phyloP scores from a whole-genome alignment of 2,888 invertebrate species.

The Lamproptera curius region DNA sequence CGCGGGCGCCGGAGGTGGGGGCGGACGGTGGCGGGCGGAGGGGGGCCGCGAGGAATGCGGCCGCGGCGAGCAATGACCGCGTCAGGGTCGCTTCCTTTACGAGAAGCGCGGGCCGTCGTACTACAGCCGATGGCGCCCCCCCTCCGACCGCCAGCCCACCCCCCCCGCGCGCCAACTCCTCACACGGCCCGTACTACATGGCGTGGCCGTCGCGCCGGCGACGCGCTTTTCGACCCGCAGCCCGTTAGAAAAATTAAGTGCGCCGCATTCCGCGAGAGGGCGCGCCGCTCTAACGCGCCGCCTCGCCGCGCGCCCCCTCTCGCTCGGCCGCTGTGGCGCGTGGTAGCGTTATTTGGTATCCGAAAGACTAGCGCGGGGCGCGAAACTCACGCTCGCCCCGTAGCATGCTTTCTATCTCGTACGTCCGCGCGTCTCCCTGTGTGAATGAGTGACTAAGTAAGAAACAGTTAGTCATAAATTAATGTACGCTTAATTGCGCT shows the following conservation, averaged over 20 bases:
- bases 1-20: conserved; percentile 59
- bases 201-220: conserved; percentile 50
- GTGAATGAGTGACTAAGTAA: conserved; percentile 14
- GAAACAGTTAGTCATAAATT: conserved; percentile 11
- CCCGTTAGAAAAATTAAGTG: conserved; percentile 77
- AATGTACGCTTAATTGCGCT: conserved; percentile 1
- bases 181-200: conserved; percentile 59
- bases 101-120: conserved; percentile 74
- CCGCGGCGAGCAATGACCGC: conserved; percentile 77
- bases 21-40: conserved; percentile 47
- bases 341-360: conserved; percentile 23
- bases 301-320: conserved; percentile 26
- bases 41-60: conserved; percentile 73
- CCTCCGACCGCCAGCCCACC: conserved; percentile 25
- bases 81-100: conserved; percentile 78
- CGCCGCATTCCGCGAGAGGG: conserved; percentile 70
- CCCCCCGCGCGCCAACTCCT: conserved; percentile 36
- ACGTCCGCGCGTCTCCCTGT: conserved; percentile 25
- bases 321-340: conserved; percentile 22
- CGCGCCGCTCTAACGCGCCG: conserved; percentile 53
- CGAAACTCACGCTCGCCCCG: conserved; percentile 36
- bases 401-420: conserved; percentile 30
- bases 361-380: conserved; percentile 37
- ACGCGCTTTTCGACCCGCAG: conserved; percentile 71
- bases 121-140: conserved; percentile 51